phyloP scores from a whole-genome alignment of 2,797 vertebrate genomes.

The Eulemur rubriventer region DNA sequence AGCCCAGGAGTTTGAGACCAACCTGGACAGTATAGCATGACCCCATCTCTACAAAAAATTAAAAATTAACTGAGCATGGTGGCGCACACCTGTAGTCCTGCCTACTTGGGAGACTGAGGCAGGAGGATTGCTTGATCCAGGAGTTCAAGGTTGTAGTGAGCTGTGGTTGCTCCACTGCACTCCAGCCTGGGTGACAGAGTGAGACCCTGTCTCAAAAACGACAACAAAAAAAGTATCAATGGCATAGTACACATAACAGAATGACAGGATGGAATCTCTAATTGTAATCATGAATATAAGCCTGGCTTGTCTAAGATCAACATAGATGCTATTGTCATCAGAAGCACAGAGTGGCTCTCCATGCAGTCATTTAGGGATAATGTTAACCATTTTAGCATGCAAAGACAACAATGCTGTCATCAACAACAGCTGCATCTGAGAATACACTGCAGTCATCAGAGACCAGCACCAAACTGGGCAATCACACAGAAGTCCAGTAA shows the following conservation, averaged over 20 bases:
- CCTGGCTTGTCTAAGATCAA: constrained; percentile 57
- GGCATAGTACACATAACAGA: not conserved
- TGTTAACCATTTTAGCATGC: constrained; percentile 15
- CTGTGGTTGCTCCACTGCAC: not conserved
- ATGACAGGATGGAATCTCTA: not conserved
- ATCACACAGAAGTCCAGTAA: constrained; percentile 18
- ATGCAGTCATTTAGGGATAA: constrained; percentile 62
- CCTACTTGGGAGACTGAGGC: not conserved
- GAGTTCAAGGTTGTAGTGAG: not conserved
- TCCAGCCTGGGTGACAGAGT: not conserved
- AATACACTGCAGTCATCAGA: not conserved
- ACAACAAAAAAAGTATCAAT: not conserved
- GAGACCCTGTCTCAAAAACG: not conserved
- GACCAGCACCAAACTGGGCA: not conserved
- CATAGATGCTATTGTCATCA: constrained; percentile 53
- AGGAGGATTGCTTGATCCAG: not conserved
- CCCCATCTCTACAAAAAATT: not conserved
- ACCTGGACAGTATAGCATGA: not conserved
- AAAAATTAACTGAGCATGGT: not conserved
- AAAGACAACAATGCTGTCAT: constrained; percentile 40
- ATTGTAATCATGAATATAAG: not conserved
- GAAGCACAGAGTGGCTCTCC: constrained; percentile 20
- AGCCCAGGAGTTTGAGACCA: not conserved
- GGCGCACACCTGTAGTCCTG: not conserved
- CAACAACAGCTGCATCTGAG: constrained; percentile 65